Evolutionary conservation across 2,113 vertebrate species (phyloP).

Genomic region (Piliocolobus tephrosceles): DNA sequence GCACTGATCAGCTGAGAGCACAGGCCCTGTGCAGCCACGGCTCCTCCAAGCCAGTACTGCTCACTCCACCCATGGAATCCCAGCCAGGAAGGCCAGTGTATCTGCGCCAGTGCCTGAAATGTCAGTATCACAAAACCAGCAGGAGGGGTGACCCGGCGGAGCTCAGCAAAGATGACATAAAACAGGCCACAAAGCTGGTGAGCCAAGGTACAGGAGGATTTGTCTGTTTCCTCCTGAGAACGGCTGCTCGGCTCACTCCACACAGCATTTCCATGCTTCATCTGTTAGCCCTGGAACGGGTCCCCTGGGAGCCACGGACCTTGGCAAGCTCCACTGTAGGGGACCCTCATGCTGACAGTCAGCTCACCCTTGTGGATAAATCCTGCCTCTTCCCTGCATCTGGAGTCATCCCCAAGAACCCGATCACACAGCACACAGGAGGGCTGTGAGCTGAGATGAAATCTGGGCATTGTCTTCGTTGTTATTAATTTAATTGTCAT

Average conservation of each 20-base stretch:
- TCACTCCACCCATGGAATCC: rapidly evolving
- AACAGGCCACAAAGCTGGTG: rapidly evolving
- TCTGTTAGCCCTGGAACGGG: not conserved
- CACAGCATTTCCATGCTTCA: rapidly evolving
- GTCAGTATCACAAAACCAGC: not conserved
- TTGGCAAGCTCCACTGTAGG: not conserved
- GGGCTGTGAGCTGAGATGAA: rapidly evolving
- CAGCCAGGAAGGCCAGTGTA: not conserved
- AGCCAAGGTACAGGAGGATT: rapidly evolving
- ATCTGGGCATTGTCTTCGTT: rapidly evolving
- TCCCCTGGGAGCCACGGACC: not conserved
- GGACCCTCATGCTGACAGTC: rapidly evolving
- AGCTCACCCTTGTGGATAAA: not conserved
- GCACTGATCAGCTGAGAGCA: rapidly evolving
- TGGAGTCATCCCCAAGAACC: rapidly evolving
- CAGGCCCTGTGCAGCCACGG: rapidly evolving
- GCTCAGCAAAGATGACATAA: rapidly evolving
- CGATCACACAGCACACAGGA: rapidly evolving
- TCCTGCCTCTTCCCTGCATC: not conserved
- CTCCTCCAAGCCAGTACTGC: rapidly evolving
- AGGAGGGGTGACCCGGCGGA: rapidly evolving
- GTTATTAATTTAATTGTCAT: rapidly evolving
- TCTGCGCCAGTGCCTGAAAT: rapidly evolving
- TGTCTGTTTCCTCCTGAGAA: not conserved
- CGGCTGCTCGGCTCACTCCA: not conserved